Percentiles rank a stretch among this genome's conserved stretches.
phyloP scores from a whole-genome alignment of 1,140 invertebrate genomes.

The Anoplolepis gracilipes region DNA sequence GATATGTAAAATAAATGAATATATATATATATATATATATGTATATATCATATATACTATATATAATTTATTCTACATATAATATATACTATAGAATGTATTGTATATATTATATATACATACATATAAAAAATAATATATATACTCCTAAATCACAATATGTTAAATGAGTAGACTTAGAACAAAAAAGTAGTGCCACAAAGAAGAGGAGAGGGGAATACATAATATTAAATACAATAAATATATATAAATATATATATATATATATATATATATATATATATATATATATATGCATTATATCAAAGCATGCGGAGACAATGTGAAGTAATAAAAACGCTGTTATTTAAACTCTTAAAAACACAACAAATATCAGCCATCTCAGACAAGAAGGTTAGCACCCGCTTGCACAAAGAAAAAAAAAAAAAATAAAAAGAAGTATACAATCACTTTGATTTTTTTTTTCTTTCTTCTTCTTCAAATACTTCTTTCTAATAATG shows the following conservation, averaged over 20 bases:
- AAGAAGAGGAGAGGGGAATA: neutral
- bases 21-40: neutral
- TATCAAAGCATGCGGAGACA: conserved; percentile 83
- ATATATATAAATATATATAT: conserved; percentile 52
- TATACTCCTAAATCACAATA: conserved; percentile 60
- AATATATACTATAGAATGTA: neutral
- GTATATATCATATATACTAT: too few relatives aligned
- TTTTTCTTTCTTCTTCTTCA: conserved; percentile 8
- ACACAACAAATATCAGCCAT: conserved; percentile 84
- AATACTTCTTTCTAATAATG: conserved; percentile 71
- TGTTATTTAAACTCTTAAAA: conserved; percentile 85
- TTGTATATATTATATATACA: too few relatives aligned
- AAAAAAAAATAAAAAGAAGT: too few relatives aligned
- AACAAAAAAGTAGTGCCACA: conserved; percentile 50
- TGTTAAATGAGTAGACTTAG: conserved; percentile 75
- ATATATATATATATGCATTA: conserved; percentile 76
- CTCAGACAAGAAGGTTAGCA: conserved; percentile 81
- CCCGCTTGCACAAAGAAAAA: conserved; percentile 72
- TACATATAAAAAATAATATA: too few relatives aligned
- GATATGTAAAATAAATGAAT: conserved; percentile 37
- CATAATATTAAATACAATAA: conserved; percentile 74
- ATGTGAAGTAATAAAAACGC: conserved; percentile 81
- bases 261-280: neutral
- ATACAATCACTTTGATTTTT: conserved; percentile 66
- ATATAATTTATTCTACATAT: neutral